Base-by-base conservation (phyloP, 2,797 vertebrate genomes). In the Okamejei kenojei region DNA sequence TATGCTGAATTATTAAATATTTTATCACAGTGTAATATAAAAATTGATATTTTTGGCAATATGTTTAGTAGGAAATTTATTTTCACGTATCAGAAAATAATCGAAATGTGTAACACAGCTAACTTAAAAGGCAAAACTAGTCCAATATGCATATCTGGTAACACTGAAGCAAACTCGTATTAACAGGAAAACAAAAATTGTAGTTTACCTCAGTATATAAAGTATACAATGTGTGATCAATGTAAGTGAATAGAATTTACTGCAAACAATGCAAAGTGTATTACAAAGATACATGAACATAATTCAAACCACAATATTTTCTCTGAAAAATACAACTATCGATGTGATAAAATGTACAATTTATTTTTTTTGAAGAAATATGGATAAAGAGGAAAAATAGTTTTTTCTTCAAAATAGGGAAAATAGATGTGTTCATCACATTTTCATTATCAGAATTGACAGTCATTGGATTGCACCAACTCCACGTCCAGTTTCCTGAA, bases 281-380 rank as follows among this genome's bases (percentile, higher is more conserved):
- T 97, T 97, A 97, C 96, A 98, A 97, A 97, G 95, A 96, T 96
- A 97, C 95, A 97, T 96, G 95, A 96, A 97, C 95, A 95, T 95
- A 97, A 96, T 95, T 96, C 96, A 95, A 96, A 96, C 95, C 97
- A 97, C 96, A 97, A 97, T 97, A 98, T 97, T 97, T 97, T 96
- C 97, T 96, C 97, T 97, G 97, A 99, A 99, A 99, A 99, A 99
- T 98, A 99, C 97, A 98, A 97, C 97, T 98, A 97, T 98, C 96
- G 97, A 96, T 97, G 97, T 97, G 97, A 98, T 97, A 98, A 99
- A 98, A 98, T 97, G 97, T 97, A 98, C 96, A 97, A 95, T 95
- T 97, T 96, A 95, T 94, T 93, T 95, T 95, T 94, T 93, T 95
- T 54, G 95, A 97, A 97, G 95, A 96, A 95, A 95, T 95, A 93